Base-by-base conservation (phyloP, 1,140 invertebrate species). In the Caenorhabditis briggsae region DNA sequence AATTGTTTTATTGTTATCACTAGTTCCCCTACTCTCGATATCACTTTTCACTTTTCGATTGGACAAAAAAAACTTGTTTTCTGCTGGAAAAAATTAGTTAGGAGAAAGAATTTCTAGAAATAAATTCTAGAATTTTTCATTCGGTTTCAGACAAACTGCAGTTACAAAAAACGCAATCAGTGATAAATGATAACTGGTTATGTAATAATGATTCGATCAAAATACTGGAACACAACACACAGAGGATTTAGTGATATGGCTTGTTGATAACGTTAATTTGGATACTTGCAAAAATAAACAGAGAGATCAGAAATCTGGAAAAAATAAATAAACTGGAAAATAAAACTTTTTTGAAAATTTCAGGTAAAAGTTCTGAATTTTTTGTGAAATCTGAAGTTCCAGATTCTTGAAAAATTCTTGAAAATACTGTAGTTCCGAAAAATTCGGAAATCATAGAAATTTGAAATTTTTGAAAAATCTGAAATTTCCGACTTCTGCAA, bases 211-310 rank as follows among this genome's bases (percentile, higher is more conserved):
- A 59, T 59, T n/a, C 18, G 56, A 23, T 59, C 56, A 59, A n/a
- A 59, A 59, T 18, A 59, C 56, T 59, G 56, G 56, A 59, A 59
- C 56, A n/a, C 8, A 5, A 33, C 33, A 33, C 33, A 33, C 1
- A 33, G 33, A 33, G 33, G 33, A 33, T 33, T 33, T 59, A 23
- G 20, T 59, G 20, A 59, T 59, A 59, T 59, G n/a, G 56, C 20
- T 59, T 20, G 56, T 9, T 9, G 20, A 59, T 9, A n/a, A n/a
- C 56, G 82, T 43, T 61, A 53, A 86, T 86, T 43, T 59, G 56
- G 3, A n/a, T 9, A 59, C 20, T 5, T 20, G 16, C n/a, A 23
- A 59, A 59, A 59, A n/a, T 59, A 2, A n/a, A 18, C 56, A 23
- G 56, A 23, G 56, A 59, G n/a, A 18, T 58, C 56, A 58, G n/a